Percentiles rank a stretch among this genome's conserved stretches.
phyloP scores from a whole-genome alignment of 2,888 invertebrate genomes.

The Patella caerulea region DNA sequence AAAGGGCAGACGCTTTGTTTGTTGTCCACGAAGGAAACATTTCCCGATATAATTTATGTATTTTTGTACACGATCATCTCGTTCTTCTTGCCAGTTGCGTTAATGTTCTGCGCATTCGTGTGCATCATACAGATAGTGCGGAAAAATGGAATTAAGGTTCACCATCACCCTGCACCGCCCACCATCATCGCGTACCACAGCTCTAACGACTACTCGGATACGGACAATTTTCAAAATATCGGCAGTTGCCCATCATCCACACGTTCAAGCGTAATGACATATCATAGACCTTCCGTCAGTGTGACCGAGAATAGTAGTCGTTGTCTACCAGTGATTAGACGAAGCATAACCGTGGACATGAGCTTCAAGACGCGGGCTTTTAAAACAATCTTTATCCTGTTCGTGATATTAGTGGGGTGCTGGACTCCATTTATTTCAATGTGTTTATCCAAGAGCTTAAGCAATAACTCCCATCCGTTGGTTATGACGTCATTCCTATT shows the following conservation, averaged over 20 bases:
- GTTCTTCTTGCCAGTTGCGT: slow-evolving; percentile 52
- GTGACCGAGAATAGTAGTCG: not conserved
- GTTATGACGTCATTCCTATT: slow-evolving; percentile 43
- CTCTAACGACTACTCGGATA: slow-evolving; percentile 19
- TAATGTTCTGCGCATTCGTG: slow-evolving; percentile 52
- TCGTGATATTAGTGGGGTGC: slow-evolving; percentile 50
- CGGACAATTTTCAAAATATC: slow-evolving; percentile 41
- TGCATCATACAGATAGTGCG: slow-evolving; percentile 55
- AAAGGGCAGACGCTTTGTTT: slow-evolving; percentile 33
- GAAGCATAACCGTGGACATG: slow-evolving; percentile 46
- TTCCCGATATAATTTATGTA: slow-evolving; percentile 39
- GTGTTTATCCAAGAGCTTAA: slow-evolving; percentile 38
- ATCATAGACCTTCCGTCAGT: slow-evolving; percentile 11
- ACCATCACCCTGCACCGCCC: slow-evolving; percentile 39
- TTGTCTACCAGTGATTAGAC: not conserved
- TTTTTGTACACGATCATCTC: slow-evolving; percentile 37
- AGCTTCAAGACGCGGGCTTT: slow-evolving; percentile 63
- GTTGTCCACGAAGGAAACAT: slow-evolving; percentile 16
- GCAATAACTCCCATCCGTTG: slow-evolving; percentile 17
- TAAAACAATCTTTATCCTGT: slow-evolving; percentile 61
- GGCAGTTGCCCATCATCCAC: slow-evolving; percentile 39
- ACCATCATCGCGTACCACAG: too few relatives aligned
- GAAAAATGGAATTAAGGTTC: slow-evolving; percentile 44
- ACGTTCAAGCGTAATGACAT: slow-evolving; percentile 28
- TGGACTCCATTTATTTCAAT: slow-evolving; percentile 56